phyloP scores from a whole-genome alignment of 1,140 invertebrate genomes.

The Drosophila athabasca region DNA sequence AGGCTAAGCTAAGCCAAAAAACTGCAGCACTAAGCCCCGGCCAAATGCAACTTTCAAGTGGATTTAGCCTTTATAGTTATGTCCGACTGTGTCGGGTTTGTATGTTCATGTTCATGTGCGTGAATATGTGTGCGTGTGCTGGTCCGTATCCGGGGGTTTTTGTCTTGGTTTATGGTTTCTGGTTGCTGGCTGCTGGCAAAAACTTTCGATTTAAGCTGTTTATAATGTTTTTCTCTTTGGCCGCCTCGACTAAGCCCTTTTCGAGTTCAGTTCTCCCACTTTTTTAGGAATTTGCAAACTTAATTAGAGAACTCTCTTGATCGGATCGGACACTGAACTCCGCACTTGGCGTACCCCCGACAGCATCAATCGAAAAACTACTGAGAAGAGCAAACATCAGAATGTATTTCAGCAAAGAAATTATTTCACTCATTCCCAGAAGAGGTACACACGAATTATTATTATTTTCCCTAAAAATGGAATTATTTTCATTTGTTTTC shows the following conservation, averaged over 20 bases:
- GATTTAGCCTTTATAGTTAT: constrained; percentile 55
- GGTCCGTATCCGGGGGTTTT: constrained; percentile 40
- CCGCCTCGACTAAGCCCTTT: constrained; percentile 44
- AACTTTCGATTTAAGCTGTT: constrained; percentile 72
- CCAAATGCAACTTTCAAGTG: constrained; percentile 74
- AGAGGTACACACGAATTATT: constrained; percentile 1
- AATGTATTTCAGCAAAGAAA: not conserved
- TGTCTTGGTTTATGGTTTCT: constrained; percentile 75
- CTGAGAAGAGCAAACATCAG: too few relatives aligned
- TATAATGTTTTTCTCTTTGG: constrained; percentile 53
- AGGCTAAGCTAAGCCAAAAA: constrained; percentile 74
- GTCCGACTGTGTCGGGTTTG: constrained; percentile 14
- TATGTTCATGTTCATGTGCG: constrained; percentile 1
- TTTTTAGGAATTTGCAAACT: constrained; percentile 30
- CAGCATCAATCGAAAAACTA: too few relatives aligned
- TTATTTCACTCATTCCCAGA: constrained; percentile 12
- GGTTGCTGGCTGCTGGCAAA: constrained; percentile 48
- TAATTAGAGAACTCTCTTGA: constrained; percentile 20
- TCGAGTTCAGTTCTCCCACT: constrained; percentile 31
- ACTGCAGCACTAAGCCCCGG: constrained; percentile 60
- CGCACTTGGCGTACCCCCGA: too few relatives aligned
- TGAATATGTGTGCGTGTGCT: not conserved
- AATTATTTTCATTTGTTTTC: constrained; percentile 44
- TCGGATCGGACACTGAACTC: too few relatives aligned
- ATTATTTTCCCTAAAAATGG: constrained; percentile 7